A percentile compares a stretch with the other conserved stretches of the same genome.
Evolutionary conservation across 2,888 invertebrate genomes (phyloP).

Genomic region (Cataglyphis altisquamis): DNA sequence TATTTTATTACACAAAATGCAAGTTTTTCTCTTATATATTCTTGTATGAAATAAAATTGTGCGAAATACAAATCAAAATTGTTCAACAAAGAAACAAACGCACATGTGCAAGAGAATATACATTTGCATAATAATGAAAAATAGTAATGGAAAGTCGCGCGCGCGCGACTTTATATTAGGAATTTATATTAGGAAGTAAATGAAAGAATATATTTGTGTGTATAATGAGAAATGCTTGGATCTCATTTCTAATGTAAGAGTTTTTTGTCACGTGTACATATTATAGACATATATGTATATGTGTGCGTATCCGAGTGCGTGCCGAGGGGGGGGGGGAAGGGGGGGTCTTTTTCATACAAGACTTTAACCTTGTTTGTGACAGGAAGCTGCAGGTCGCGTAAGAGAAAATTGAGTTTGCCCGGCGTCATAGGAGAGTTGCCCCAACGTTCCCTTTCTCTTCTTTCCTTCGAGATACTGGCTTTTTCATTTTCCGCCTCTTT

Average conservation of each 20-base stretch:
- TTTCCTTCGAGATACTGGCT: constrained; percentile 3
- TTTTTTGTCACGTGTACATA: neutral
- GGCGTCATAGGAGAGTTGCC: constrained; percentile 61
- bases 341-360: constrained; percentile 36
- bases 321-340: neutral
- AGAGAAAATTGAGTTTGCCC: constrained; percentile 77
- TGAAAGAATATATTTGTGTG: neutral
- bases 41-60: neutral
- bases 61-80: neutral
- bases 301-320: neutral
- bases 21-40: neutral
- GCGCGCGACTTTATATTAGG: neutral
- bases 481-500: constrained; percentile 20
- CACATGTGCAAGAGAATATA: neutral
- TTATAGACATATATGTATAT: neutral
- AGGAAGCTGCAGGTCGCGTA: constrained; percentile 71
- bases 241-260: constrained; percentile 2
- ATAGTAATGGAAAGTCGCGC: neutral
- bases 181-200: neutral
- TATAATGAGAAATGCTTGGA: neutral
- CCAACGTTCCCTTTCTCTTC: constrained; percentile 47
- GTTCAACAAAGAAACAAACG: neutral
- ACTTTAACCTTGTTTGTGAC: constrained; percentile 72
- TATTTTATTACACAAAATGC: neutral
- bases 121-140: constrained; percentile 3